These are phyloP conservation scores for Porites evermanni DNA, from an alignment of 92 coral and sea anemone species.

Conservation along the genomic window DNA sequence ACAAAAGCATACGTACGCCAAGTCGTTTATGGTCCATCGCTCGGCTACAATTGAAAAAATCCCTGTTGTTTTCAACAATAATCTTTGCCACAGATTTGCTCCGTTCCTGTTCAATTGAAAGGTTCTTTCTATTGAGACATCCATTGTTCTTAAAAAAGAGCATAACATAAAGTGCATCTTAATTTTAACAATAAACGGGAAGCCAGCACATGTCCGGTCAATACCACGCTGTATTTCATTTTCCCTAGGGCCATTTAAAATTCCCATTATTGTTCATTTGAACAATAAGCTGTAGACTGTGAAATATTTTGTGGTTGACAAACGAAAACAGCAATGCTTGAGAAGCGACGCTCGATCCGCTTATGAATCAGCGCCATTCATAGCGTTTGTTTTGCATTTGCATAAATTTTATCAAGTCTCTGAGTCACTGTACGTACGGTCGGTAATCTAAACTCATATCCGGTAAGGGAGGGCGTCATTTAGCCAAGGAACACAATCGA, in stretches of 20 bases:
- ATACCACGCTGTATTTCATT: not conserved
- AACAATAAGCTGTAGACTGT: conserved; percentile 11
- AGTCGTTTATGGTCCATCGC: not conserved
- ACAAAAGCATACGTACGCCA: not conserved
- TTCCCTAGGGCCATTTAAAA: conserved; percentile 8
- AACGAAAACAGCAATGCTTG: conserved; percentile 9
- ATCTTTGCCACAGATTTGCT: not conserved
- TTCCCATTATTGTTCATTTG: not conserved
- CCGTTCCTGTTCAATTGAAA: not conserved
- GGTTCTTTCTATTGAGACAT: conserved; percentile 12
- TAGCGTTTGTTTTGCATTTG: conserved; percentile 19
- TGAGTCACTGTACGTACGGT: not conserved
- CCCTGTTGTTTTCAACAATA: not conserved
- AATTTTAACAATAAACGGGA: not conserved
- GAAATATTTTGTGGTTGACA: conserved; percentile 24
- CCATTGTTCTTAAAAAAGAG: conserved; percentile 2
- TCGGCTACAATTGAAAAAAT: not conserved
- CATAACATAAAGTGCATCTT: conserved; percentile 9
- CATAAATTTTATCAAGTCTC: conserved; percentile 26
- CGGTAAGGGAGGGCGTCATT: conserved; percentile 20
- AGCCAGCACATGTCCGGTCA: not conserved
- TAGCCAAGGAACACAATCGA: not conserved
- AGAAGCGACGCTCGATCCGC: not conserved
- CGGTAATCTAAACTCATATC: conserved; percentile 1
- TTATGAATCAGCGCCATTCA: not conserved